These are phyloP conservation scores for Liparis tanakae DNA, from an alignment of 2,797 vertebrate genomes.

Conservation along the genomic window DNA sequence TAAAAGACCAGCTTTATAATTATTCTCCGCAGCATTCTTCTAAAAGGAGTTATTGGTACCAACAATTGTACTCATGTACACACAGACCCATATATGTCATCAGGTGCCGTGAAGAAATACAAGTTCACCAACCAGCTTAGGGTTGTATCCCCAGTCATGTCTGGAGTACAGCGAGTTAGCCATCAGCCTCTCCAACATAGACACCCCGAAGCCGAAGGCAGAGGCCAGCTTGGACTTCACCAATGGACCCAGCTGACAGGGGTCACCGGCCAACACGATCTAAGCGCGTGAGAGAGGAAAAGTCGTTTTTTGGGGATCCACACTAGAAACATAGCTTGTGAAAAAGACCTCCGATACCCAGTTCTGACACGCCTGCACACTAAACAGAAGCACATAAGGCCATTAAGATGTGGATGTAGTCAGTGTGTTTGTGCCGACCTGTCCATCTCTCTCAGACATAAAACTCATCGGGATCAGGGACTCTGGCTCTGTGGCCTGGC, in stretches of 20 bases:
- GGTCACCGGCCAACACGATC: constrained; percentile 94
- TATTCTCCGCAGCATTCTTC: not conserved
- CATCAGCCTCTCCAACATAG: constrained; percentile 93
- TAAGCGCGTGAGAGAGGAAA: constrained; percentile 56
- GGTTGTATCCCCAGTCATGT: constrained; percentile 90
- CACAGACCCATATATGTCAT: too few species aligned
- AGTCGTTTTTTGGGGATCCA: not conserved
- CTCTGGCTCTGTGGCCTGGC: constrained; percentile 95
- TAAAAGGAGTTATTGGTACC: not conserved
- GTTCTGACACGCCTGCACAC: not conserved
- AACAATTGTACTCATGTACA: not conserved
- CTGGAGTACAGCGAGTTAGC: constrained; percentile 83
- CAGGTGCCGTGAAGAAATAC: too few species aligned
- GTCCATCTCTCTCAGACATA: constrained; percentile 88
- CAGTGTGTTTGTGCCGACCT: constrained; percentile 80
- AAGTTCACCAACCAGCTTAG: constrained; percentile 86
- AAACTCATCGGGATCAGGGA: constrained; percentile 91
- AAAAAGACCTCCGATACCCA: not conserved
- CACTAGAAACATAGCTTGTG: not conserved
- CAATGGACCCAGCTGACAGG: constrained; percentile 92
- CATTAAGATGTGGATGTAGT: not conserved
- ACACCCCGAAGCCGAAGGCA: constrained; percentile 88
- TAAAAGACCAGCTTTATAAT: not conserved
- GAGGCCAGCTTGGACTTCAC: constrained; percentile 90
- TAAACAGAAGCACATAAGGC: not conserved